phyloP scores from a whole-genome alignment of 2,797 vertebrate species.

The Scolopax rusticola region DNA sequence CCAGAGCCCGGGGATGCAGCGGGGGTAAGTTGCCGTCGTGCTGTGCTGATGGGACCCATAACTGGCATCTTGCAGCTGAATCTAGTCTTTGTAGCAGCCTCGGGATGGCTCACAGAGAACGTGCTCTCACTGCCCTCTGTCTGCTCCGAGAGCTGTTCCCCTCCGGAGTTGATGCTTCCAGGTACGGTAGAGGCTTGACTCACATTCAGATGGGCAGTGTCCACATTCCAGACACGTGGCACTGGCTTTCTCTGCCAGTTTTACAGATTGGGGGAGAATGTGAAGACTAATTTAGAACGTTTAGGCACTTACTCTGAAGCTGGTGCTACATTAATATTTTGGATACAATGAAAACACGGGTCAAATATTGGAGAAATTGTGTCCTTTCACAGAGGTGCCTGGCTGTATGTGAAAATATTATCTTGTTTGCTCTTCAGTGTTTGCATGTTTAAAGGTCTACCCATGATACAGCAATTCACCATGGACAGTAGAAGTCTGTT shows the following conservation, averaged over 20 bases:
- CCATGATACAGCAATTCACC: neutral
- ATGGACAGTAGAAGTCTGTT: neutral
- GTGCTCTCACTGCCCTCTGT: neutral
- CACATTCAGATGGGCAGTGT: accelerated
- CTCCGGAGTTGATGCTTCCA: neutral
- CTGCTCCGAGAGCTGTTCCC: neutral
- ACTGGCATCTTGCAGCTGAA: neutral
- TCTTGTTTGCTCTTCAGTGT: neutral
- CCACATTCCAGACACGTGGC: neutral
- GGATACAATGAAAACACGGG: neutral
- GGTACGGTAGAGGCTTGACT: neutral
- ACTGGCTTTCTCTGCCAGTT: neutral
- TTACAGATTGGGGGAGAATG: neutral
- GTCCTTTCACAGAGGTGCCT: neutral
- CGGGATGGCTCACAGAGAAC: neutral
- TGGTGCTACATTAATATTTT: neutral
- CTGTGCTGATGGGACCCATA: neutral
- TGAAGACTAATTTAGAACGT: neutral
- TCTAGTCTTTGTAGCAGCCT: neutral
- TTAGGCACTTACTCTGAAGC: neutral
- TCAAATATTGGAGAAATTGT: neutral
- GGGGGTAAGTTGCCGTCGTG: neutral
- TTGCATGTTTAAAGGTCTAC: neutral
- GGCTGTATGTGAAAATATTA: neutral
- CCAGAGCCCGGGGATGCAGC: neutral